Evolutionary conservation across 2,888 invertebrate species (phyloP), one percentile per base, ranked within the genome.

Genomic region (Papilio demoleus): DNA sequence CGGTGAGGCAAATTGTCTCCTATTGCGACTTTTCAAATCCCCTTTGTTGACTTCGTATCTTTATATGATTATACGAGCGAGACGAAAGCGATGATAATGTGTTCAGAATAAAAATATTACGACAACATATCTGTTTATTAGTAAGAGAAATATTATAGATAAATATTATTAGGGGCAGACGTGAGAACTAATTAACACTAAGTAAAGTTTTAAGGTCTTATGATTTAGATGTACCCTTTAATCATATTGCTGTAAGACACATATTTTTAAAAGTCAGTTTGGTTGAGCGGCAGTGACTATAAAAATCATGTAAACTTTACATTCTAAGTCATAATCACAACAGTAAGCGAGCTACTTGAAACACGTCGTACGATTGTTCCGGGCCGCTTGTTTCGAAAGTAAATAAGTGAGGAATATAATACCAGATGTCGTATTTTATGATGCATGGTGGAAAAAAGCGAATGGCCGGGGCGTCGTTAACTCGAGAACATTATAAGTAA

Each of bases 401-500:
- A 85, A 83, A 85, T 84, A 78, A 77, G 78, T 78, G 73, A 78
- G 77, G 75, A 82, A 83, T 83, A 81, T 78, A 85, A 86, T 83
- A 83, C 83, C 84, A 85, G 85, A 85, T 88, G 86, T 86, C 80
- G 85, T 86, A 87, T 83, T 90, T 89, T 89, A 91, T 88, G 90
- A 83, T 81, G 86, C 87, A 84, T 87, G 85, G 82, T 83, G 82
- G 82, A 88, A 90, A 83, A 88, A 91, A 88, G 82, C 80, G 86
- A 84, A 87, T 83, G 87, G 83, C 78, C 80, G 81, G 82, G 81
- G 84, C 87, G 84, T 90, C 87, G 90, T 90, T 91, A 90, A 90
- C 88, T 88, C 86, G 89, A 88, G 87, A 91, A 90, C 90, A 90
- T 89, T 90, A 88, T 88, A 88, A 86, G 82, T 83, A 89, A 90